phyloP scores from a whole-genome alignment of 2,113 vertebrate species.

The Eira barbara region DNA sequence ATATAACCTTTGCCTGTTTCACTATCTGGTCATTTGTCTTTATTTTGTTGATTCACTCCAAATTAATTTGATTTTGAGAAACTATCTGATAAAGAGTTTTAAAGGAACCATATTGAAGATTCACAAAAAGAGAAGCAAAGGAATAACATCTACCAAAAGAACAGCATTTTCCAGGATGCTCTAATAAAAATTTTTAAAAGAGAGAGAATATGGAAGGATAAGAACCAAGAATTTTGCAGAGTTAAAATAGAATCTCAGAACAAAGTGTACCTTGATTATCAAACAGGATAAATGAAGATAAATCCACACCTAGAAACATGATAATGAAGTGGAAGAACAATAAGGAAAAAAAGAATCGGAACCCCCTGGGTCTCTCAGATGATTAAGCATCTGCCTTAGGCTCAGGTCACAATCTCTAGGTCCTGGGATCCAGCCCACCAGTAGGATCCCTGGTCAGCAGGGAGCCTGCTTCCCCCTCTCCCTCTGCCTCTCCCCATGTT shows the following conservation, averaged over 20 bases:
- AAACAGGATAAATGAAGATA: not conserved
- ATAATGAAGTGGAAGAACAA: not conserved
- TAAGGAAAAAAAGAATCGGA: not conserved
- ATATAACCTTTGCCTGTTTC: not conserved
- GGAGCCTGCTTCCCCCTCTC: too few species aligned
- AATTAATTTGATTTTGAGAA: not conserved
- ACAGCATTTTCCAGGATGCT: not conserved
- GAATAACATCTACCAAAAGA: not conserved
- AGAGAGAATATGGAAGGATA: not conserved
- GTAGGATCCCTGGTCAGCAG: too few species aligned
- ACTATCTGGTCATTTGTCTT: not conserved
- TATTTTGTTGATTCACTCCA: not conserved
- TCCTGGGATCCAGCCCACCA: too few species aligned
- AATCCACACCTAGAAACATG: not conserved
- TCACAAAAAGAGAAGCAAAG: not conserved
- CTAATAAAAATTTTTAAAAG: not conserved
- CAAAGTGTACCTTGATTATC: not conserved
- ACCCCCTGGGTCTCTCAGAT: too few species aligned
- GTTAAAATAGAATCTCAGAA: not conserved
- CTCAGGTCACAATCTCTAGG: too few species aligned
- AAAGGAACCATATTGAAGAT: not conserved
- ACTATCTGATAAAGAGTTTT: not conserved
- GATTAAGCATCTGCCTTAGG: too few species aligned
- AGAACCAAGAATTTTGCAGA: not conserved
- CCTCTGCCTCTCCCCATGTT: too few species aligned